Percentiles rank a stretch among this genome's conserved stretches.
phyloP scores from a whole-genome alignment of 2,113 vertebrate species.

The Dinomys branickii region DNA sequence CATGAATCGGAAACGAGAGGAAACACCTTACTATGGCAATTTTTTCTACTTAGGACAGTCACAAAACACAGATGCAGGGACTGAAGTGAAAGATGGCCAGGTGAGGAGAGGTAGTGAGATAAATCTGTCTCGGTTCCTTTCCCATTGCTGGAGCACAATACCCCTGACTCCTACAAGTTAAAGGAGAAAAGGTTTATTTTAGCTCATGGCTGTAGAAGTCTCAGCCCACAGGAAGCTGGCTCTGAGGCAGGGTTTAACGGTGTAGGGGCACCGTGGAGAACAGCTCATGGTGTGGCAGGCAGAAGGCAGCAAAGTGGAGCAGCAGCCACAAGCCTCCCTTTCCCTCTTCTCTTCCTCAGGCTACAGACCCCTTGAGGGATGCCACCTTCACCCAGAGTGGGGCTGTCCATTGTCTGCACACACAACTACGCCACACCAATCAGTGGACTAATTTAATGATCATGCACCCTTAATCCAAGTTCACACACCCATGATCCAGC shows the following conservation, averaged over 20 bases:
- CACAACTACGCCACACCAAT: background rate
- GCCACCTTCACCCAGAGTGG: background rate
- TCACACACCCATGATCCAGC: background rate
- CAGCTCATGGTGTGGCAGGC: background rate
- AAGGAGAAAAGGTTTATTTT: background rate
- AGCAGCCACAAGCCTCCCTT: background rate
- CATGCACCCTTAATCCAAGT: background rate
- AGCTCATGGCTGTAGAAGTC: background rate
- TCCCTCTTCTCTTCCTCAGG: background rate
- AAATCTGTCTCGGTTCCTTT: background rate
- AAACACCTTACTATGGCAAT: background rate
- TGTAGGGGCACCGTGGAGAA: background rate
- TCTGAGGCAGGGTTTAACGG: background rate
- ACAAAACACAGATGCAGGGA: background rate
- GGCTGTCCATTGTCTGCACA: background rate
- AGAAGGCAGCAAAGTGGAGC: background rate
- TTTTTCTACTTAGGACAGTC: background rate
- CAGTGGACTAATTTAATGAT: background rate
- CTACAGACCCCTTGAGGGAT: background rate
- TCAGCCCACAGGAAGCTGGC: background rate
- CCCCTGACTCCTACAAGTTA: background rate
- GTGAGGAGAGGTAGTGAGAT: background rate
- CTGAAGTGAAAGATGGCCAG: background rate
- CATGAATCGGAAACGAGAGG: background rate
- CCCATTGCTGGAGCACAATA: background rate